Conservation (phyloP, 2,888 invertebrate genomes). For the Tachina grossa region DNA sequence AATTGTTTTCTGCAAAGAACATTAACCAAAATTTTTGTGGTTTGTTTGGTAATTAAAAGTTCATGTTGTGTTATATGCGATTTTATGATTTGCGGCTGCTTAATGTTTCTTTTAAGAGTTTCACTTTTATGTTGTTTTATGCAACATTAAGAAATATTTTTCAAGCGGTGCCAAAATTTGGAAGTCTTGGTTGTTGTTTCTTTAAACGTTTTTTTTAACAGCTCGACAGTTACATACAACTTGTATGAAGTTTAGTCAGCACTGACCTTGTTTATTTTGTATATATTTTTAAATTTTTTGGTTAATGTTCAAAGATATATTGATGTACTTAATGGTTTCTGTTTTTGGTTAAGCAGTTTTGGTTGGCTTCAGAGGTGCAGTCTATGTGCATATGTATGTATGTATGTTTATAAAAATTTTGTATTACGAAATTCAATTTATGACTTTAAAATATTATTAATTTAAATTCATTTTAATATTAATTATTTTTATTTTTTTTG, state of each 20-base stretch:
- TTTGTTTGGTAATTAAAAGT: constrained; percentile 24
- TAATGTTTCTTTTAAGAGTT: constrained; percentile 26
- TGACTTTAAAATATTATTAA: constrained; percentile 4
- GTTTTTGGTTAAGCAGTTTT: neutral
- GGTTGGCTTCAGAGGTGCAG: neutral
- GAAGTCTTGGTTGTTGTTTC: constrained; percentile 1
- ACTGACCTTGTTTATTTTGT: constrained; percentile 42
- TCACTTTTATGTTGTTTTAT: constrained; percentile 46
- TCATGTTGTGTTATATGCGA: neutral
- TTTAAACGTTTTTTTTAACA: constrained; percentile 24
- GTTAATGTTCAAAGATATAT: neutral
- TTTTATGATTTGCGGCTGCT: neutral
- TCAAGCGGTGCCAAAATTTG: constrained; percentile 30
- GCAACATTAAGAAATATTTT: constrained; percentile 31
- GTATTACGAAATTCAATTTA: constrained; percentile 20
- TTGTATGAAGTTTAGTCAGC: neutral
- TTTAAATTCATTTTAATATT: neutral
- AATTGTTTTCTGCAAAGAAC: constrained; percentile 41
- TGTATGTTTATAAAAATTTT: no score
- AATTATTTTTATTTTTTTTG: neutral
- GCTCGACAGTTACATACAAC: constrained; percentile 42
- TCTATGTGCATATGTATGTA: neutral
- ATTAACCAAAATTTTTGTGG: neutral
- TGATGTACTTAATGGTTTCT: neutral
- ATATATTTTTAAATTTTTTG: neutral